Evolutionary conservation across 2,113 vertebrate genomes (phyloP).

Genomic region (Falco punctatus): DNA sequence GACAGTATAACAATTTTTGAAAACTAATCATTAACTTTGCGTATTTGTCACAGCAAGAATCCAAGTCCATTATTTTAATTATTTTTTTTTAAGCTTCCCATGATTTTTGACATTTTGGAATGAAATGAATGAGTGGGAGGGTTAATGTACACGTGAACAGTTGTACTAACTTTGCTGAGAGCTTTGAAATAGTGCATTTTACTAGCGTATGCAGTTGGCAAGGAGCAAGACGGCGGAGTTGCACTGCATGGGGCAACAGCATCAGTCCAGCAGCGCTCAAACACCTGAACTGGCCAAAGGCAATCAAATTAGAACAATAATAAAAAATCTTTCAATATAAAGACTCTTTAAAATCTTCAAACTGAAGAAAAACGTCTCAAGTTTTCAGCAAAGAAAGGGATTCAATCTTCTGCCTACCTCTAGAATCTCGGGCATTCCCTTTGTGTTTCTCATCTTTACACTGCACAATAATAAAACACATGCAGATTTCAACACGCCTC

Average conservation of each 20-base stretch:
- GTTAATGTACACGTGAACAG: conserved; percentile 60
- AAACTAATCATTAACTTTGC: conserved; percentile 41
- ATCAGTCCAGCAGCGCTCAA: neutral
- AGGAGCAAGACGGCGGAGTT: neutral
- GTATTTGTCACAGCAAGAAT: conserved; percentile 43
- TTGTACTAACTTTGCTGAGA: conserved; percentile 37
- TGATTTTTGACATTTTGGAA: conserved; percentile 58
- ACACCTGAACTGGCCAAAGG: neutral
- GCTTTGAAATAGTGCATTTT: conserved; percentile 15
- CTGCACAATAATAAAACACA: neutral
- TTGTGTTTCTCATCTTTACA: neutral
- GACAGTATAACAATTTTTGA: conserved; percentile 61
- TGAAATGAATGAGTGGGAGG: conserved; percentile 60
- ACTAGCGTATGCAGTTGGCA: neutral
- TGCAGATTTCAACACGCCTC: neutral
- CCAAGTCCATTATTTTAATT: neutral
- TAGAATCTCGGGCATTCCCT: neutral
- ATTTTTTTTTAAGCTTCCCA: conserved; percentile 39
- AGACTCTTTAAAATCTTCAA: neutral
- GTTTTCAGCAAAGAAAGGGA: neutral
- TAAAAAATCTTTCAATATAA: neutral
- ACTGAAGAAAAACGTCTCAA: neutral
- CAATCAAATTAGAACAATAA: neutral
- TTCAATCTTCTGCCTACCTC: neutral
- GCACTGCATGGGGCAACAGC: neutral